phyloP scores from a whole-genome alignment of 2,797 vertebrate genomes.

The Tiaroga cobitis region DNA sequence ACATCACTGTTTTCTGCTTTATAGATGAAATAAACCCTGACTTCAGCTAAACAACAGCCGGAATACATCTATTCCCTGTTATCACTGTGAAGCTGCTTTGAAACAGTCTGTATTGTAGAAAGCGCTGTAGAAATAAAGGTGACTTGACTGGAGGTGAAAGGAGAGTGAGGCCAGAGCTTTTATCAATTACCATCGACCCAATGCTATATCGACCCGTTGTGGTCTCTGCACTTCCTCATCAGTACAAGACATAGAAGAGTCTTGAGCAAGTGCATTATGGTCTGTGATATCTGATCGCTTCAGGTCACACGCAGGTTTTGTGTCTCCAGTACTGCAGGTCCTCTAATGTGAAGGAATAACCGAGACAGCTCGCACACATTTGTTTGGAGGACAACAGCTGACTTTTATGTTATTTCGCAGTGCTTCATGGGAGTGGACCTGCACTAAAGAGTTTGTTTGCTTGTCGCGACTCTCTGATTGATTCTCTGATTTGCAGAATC shows the following conservation, averaged over 20 bases:
- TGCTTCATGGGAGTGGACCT: background rate
- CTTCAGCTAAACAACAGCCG: too few relatives aligned
- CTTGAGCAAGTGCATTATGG: constrained; percentile 1
- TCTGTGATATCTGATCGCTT: constrained; percentile 1
- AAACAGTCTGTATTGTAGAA: background rate
- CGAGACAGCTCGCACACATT: background rate
- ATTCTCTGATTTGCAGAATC: background rate
- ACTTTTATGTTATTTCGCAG: background rate
- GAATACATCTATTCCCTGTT: too few relatives aligned
- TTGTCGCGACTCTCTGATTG: too few relatives aligned
- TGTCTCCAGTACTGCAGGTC: background rate
- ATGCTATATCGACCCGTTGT: constrained; percentile 7
- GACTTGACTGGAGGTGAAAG: constrained; percentile 1
- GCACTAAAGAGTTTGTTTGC: background rate
- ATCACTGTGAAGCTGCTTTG: too few relatives aligned
- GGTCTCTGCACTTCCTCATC: constrained; percentile 20
- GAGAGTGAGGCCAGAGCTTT: background rate
- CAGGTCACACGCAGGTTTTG: constrained; percentile 9
- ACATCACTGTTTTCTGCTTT: background rate
- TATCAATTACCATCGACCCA: constrained; percentile 14
- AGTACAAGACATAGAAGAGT: background rate
- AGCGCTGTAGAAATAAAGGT: background rate
- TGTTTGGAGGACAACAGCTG: background rate
- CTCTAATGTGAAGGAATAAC: background rate
- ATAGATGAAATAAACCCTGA: too few relatives aligned